These are phyloP conservation scores for Sapajus apella DNA, from an alignment of 2,113 vertebrate genomes.

Conservation along the genomic window DNA sequence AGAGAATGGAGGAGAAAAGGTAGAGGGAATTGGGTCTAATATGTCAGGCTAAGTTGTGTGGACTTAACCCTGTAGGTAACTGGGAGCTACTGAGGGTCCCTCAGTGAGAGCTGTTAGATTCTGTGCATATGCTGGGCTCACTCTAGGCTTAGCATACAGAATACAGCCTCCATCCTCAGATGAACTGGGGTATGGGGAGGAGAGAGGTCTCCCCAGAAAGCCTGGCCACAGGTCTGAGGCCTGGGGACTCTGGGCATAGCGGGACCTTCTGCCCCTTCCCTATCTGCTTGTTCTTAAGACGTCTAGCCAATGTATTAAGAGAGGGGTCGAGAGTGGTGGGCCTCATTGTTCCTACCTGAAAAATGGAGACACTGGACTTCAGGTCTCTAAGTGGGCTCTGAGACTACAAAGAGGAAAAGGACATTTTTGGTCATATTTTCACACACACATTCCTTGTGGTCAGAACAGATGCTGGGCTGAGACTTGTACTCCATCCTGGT, in stretches of 20 bases:
- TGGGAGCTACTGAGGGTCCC: not conserved
- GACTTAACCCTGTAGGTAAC: not conserved
- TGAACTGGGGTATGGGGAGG: no score
- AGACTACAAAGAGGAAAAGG: not conserved
- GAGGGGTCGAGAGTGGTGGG: not conserved
- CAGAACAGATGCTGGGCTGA: not conserved
- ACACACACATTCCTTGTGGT: not conserved
- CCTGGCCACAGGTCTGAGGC: not conserved
- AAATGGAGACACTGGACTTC: not conserved
- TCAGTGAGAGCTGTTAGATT: not conserved
- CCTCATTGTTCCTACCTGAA: not conserved
- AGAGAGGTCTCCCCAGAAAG: not conserved
- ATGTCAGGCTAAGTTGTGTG: not conserved
- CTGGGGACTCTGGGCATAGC: not conserved
- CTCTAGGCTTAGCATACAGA: not conserved
- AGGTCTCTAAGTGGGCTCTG: not conserved
- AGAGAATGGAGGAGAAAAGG: not conserved
- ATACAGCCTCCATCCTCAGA: not conserved
- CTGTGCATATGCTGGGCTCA: rapidly evolving
- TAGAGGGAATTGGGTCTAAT: not conserved
- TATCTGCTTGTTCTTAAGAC: not conserved
- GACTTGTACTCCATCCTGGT: not conserved
- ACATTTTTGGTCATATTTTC: not conserved
- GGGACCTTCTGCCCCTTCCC: not conserved
- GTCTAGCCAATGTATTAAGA: not conserved